phyloP scores from a whole-genome alignment of 2,888 invertebrate genomes.

The Hyppa rectilinea region DNA sequence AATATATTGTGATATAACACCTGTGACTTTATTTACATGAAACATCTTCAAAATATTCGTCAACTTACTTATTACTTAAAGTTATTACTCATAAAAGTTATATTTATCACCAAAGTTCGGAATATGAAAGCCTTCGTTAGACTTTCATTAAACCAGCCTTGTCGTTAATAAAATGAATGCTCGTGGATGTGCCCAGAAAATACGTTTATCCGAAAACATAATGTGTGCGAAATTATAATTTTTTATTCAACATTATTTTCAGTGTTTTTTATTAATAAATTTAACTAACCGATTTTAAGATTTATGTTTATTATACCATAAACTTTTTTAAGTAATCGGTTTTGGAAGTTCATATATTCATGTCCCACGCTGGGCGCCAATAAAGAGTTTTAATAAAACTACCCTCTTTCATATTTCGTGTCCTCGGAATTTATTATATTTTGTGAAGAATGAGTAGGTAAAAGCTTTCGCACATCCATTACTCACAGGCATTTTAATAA shows the following conservation, averaged over 20 bases:
- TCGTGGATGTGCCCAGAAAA: conserved; percentile 29
- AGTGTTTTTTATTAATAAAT: background rate
- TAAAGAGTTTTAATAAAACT: conserved; percentile 37
- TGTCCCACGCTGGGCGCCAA: conserved; percentile 41
- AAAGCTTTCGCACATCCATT: conserved; percentile 37
- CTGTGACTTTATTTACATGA: conserved; percentile 1
- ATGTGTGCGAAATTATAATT: conserved; percentile 1
- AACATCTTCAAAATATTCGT: conserved; percentile 29
- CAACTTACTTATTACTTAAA: conserved; percentile 52
- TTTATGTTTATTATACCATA: too few relatives aligned
- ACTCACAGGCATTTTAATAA: conserved; percentile 9
- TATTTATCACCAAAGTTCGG: conserved; percentile 50
- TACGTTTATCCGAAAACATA: conserved; percentile 14
- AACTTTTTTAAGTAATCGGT: conserved; percentile 6
- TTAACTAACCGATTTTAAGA: too few relatives aligned
- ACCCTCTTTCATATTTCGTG: conserved; percentile 37
- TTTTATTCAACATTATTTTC: background rate
- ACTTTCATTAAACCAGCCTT: conserved; percentile 50
- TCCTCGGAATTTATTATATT: conserved; percentile 33
- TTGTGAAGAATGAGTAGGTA: conserved; percentile 9
- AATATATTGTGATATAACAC: background rate
- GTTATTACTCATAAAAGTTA: conserved; percentile 51
- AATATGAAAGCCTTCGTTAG: conserved; percentile 53
- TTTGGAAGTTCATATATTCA: conserved; percentile 12
- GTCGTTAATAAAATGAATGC: conserved; percentile 48